These are phyloP conservation scores for Kradibia gibbosae DNA, from an alignment of 1,140 invertebrate species.

Conservation along the genomic window DNA sequence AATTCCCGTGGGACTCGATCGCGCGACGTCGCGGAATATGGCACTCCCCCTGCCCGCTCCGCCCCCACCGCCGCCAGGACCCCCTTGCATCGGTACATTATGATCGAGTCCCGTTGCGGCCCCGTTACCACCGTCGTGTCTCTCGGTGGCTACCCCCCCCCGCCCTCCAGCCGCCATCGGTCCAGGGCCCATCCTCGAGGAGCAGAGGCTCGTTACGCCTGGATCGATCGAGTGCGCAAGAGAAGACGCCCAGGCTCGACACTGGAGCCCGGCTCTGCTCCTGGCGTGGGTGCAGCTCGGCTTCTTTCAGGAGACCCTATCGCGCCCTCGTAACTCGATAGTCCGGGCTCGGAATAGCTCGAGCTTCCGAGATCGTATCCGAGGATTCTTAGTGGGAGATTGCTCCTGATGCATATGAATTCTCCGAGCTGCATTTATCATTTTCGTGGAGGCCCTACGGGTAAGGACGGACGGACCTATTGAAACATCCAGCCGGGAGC, in stretches of 20 bases:
- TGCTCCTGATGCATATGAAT: constrained; percentile 45
- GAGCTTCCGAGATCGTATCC: constrained; percentile 28
- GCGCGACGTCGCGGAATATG: neutral
- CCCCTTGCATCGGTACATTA: neutral
- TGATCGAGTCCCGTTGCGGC: neutral
- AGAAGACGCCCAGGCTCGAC: neutral
- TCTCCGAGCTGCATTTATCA: constrained; percentile 28
- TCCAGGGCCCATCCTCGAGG: no score
- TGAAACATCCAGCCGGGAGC: neutral
- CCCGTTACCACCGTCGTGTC: no score
- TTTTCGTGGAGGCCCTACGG: neutral
- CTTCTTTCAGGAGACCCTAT: neutral
- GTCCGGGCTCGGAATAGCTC: neutral
- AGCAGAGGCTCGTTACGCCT: neutral
- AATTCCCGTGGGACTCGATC: neutral
- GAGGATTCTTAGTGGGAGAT: constrained; percentile 30
- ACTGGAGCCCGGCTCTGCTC: neutral
- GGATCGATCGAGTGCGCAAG: neutral
- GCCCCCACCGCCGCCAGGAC: neutral
- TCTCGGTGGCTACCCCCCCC: neutral
- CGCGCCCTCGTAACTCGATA: constrained; percentile 31
- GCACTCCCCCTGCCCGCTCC: neutral
- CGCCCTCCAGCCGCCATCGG: neutral
- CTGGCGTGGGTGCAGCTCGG: neutral
- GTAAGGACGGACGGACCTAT: neutral